These are phyloP conservation scores for Zaprionus taronus DNA, from an alignment of 1,140 invertebrate genomes.

Conservation along the genomic window DNA sequence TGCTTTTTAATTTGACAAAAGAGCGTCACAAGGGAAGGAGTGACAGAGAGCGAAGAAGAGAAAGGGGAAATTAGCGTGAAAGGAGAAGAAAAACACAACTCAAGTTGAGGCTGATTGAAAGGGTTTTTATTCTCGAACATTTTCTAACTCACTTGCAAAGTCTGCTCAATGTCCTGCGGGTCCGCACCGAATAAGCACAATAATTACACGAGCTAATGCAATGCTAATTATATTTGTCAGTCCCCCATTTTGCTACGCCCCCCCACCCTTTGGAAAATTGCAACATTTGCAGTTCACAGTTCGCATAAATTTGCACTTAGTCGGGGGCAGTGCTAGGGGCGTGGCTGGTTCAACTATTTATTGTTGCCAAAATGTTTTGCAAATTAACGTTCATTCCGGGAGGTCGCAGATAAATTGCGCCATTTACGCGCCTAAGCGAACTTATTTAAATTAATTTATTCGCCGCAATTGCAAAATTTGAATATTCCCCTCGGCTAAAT, in stretches of 20 bases:
- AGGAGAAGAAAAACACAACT: constrained; percentile 74
- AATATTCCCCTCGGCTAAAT: neutral
- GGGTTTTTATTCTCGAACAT: constrained; percentile 42
- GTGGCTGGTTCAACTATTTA: neutral
- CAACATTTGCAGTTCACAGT: constrained; percentile 49
- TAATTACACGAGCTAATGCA: constrained; percentile 67
- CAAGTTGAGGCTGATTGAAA: constrained; percentile 66
- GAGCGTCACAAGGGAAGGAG: constrained; percentile 32
- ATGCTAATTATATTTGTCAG: constrained; percentile 60
- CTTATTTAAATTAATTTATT: constrained; percentile 51
- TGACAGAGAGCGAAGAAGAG: neutral
- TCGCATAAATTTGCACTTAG: constrained; percentile 65
- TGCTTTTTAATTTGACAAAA: constrained; percentile 80
- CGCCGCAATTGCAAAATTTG: constrained; percentile 3
- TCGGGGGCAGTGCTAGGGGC: neutral
- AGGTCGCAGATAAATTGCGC: constrained; percentile 51
- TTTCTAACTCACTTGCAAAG: neutral
- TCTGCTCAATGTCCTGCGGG: constrained; percentile 42
- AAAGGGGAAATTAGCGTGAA: constrained; percentile 67
- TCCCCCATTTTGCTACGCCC: neutral
- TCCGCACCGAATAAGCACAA: constrained; percentile 45
- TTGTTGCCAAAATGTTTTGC: constrained; percentile 54
- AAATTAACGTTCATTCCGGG: constrained; percentile 60
- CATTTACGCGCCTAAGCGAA: constrained; percentile 32
- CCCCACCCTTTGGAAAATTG: constrained; percentile 18